Evolutionary conservation across 2,888 invertebrate genomes (phyloP), one percentile per base, ranked within the genome.

Genomic region (Glaucopsyche alexis): DNA sequence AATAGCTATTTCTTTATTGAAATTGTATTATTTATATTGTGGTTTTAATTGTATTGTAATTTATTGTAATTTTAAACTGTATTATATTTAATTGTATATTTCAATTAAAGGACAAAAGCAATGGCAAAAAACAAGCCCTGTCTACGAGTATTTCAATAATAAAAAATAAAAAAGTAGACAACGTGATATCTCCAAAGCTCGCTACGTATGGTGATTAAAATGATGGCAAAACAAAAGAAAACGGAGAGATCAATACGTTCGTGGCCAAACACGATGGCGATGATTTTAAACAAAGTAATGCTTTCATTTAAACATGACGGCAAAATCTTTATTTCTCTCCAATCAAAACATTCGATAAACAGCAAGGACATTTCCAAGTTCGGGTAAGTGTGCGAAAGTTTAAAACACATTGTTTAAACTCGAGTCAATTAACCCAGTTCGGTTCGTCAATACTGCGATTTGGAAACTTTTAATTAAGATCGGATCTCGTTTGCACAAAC

Each of bases 401-500:
- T 60, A 60, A 38, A 60, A 38, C 60, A 60, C 38, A 69, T 69
- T 69, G 69, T 69, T 69, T 69, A 47, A 69, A 13, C 79, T 77
- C 78, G 77, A 80, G 80, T 81, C 81, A 82, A 85, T 85, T 86
- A 85, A 81, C 84, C 82, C 79, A 82, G 80, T 81, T 82, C 73
- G 72, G 52, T 50, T 80, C 80, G 79, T 78, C 81, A 81, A 75
- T 74, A 50, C 74, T 75, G 76, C 73, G 74, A 78, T 77, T 77
- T 75, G 72, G 74, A 78, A 80, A 79, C 79, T 83, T 85, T 86
- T 86, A 88, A 87, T 88, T 89, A 88, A 86, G 84, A 84, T 76
- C 73, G 82, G 77, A 81, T 86, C 81, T 81, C 82, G 79, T 82
- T 83, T 81, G 82, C 81, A 85, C 84, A 83, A 83, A 81, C 74